Base-by-base conservation (phyloP, 2,888 invertebrate genomes). In the Chironomus riparius region DNA sequence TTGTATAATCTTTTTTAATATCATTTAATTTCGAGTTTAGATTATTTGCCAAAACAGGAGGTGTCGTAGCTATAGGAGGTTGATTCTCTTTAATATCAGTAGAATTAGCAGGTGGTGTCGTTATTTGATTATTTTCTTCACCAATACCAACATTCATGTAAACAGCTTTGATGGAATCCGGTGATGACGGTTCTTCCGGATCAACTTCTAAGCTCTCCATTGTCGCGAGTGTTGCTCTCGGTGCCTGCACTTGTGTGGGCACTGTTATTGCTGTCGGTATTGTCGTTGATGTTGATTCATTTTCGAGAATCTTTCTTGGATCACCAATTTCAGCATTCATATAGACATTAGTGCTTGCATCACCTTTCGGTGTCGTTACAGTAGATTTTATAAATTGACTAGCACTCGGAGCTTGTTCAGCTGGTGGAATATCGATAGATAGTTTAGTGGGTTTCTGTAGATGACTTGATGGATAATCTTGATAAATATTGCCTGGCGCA, bases 401-500 rank as follows among this genome's bases (percentile, higher is more conserved):
- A 15, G 56, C 21, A 15, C 50, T 50, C 4, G 84, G 84, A 3
- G 84, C 84, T 47, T 80, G 80, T 68, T 84, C 84, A 62, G 81
- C 80, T 2, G 84, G 84, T 15, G 84, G 83, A 62, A 82, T 78
- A 77, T 84, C 84, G 2, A 81, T 76, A 3, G 81, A 80, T 68
- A 80, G 78, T 61, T 79, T 80, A 76, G 48, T 24, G 3, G 68
- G 68, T 22, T 47, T 48, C 4, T 68, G 47, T 10, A 68, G 15
- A 18, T 28, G 10, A 79, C 85, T 83, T 48, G 80, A 68, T 4
- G 87, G 88, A 79, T 88, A 87, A 77, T 87, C 88, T 79, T 88
- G 87, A 80, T 88, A 88, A 2, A 88, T 82, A 82, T 88, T 88
- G 61, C 87, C 85, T 18, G 85, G 77, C 47, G 28, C 50, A 72